Evolutionary conservation across 2,113 vertebrate genomes (phyloP).

Genomic region (Atherinomorus stipes): DNA sequence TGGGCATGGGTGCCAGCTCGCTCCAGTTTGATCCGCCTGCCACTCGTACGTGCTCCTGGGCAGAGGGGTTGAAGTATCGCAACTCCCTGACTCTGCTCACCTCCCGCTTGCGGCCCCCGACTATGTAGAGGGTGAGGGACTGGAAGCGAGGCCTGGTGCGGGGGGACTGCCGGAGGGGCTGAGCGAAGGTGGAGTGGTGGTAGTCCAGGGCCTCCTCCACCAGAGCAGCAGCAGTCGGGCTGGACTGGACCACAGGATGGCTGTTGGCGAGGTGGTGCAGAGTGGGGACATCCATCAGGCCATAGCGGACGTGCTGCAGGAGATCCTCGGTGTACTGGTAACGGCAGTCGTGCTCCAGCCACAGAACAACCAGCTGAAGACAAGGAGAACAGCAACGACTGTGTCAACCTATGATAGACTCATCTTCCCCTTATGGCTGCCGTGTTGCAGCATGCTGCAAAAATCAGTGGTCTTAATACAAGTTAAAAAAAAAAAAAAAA

Average conservation of each 20-base stretch:
- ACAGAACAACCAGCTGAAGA: slow-evolving; percentile 91
- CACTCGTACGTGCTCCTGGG: slow-evolving; percentile 88
- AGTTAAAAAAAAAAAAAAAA: no score
- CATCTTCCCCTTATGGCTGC: background rate
- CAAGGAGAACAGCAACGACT: slow-evolving; percentile 9
- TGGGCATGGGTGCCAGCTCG: slow-evolving; percentile 90
- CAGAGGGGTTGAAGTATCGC: slow-evolving; percentile 92
- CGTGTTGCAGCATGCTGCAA: background rate
- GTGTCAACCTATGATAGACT: background rate
- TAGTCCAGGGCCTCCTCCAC: slow-evolving; percentile 94
- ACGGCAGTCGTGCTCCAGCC: slow-evolving; percentile 93
- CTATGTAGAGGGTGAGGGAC: slow-evolving; percentile 93
- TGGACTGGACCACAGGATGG: slow-evolving; percentile 90
- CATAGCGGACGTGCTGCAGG: slow-evolving; percentile 93
- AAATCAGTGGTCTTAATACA: no score
- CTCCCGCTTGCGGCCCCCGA: slow-evolving; percentile 92
- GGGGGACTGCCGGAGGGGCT: slow-evolving; percentile 92
- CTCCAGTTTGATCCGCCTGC: slow-evolving; percentile 94
- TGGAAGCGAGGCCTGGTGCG: slow-evolving; percentile 93
- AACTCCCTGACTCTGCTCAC: slow-evolving; percentile 92
- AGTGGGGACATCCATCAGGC: slow-evolving; percentile 92
- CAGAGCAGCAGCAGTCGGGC: slow-evolving; percentile 87
- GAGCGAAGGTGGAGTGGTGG: slow-evolving; percentile 90
- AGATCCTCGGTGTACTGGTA: slow-evolving; percentile 94
- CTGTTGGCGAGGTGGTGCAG: slow-evolving; percentile 88